Evolutionary conservation across 1,140 invertebrate species (phyloP).

Genomic region (Manduca sexta): DNA sequence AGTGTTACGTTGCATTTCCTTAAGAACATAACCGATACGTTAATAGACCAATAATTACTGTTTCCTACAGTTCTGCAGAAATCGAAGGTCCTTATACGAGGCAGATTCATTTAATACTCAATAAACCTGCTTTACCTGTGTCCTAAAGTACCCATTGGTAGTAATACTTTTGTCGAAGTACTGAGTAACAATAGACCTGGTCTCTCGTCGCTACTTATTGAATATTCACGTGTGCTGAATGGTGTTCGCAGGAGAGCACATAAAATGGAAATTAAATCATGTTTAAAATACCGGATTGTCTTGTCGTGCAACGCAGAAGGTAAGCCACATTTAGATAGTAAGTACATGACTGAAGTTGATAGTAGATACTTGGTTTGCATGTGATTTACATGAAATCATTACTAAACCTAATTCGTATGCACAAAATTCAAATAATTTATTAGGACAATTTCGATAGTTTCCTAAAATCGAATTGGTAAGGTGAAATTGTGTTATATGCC

Average conservation of each 20-base stretch:
- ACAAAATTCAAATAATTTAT: too few relatives aligned
- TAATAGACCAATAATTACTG: not conserved
- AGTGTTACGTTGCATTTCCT: too few relatives aligned
- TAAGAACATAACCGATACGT: too few relatives aligned
- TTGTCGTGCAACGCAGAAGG: slow-evolving; percentile 7
- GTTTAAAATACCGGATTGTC: slow-evolving; percentile 7
- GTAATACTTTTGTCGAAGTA: slow-evolving; percentile 9
- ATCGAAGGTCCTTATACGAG: slow-evolving; percentile 33
- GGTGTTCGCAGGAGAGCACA: slow-evolving; percentile 20
- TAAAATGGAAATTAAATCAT: slow-evolving; percentile 18
- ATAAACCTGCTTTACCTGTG: too few relatives aligned
- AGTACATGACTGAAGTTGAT: slow-evolving; percentile 1
- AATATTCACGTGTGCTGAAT: slow-evolving; percentile 48
- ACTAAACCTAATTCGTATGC: not conserved
- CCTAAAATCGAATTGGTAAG: not conserved
- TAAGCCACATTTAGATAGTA: slow-evolving; percentile 3
- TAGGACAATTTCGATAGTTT: not conserved
- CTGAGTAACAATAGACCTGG: slow-evolving; percentile 26
- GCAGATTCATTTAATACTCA: slow-evolving; percentile 34
- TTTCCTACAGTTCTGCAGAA: slow-evolving; percentile 21
- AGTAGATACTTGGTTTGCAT: slow-evolving; percentile 1
- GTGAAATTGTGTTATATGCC: not conserved
- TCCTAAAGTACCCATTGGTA: too few relatives aligned
- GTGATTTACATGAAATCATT: slow-evolving; percentile 3
- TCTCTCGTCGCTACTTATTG: slow-evolving; percentile 26